phyloP scores from a whole-genome alignment of 2,888 invertebrate species.

The Phortica magna region DNA sequence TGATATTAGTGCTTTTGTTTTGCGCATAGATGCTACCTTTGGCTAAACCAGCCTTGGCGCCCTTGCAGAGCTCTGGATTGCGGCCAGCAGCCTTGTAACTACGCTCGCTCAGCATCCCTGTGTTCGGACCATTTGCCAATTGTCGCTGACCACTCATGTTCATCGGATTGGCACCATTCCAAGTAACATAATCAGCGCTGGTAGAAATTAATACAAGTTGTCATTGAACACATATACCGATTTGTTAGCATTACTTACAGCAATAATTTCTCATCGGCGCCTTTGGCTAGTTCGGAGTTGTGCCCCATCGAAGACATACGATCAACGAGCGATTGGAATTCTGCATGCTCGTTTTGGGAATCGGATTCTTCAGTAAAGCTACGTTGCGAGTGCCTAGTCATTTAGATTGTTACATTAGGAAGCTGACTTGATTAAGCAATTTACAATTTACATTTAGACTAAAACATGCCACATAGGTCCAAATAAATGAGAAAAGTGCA shows the following conservation, averaged over 20 bases:
- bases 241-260: slow-evolving; percentile 81
- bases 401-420: background rate
- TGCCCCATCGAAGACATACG: slow-evolving; percentile 82
- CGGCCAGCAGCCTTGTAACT: slow-evolving; percentile 82
- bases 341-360: slow-evolving; percentile 64
- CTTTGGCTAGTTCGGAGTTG: slow-evolving; percentile 85
- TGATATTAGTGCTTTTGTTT: slow-evolving; percentile 71
- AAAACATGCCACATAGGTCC: no score
- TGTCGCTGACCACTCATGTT: slow-evolving; percentile 79
- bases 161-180: slow-evolving; percentile 88
- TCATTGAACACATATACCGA: background rate
- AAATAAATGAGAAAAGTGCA: slow-evolving; percentile 2
- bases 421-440: background rate
- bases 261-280: slow-evolving; percentile 87
- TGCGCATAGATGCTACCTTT: slow-evolving; percentile 90
- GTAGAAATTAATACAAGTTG: background rate
- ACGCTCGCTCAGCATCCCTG: slow-evolving; percentile 78
- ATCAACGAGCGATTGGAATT: slow-evolving; percentile 75
- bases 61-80: slow-evolving; percentile 84
- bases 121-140: slow-evolving; percentile 81
- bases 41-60: slow-evolving; percentile 84
- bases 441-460: background rate
- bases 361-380: slow-evolving; percentile 54
- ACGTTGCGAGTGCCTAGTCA: slow-evolving; percentile 64
- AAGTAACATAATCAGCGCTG: slow-evolving; percentile 89